Percentiles rank a stretch among this genome's conserved stretches.
These are phyloP conservation scores for Xiphophorus hellerii DNA, from an alignment of 2,113 vertebrate species.

Conservation along the genomic window DNA sequence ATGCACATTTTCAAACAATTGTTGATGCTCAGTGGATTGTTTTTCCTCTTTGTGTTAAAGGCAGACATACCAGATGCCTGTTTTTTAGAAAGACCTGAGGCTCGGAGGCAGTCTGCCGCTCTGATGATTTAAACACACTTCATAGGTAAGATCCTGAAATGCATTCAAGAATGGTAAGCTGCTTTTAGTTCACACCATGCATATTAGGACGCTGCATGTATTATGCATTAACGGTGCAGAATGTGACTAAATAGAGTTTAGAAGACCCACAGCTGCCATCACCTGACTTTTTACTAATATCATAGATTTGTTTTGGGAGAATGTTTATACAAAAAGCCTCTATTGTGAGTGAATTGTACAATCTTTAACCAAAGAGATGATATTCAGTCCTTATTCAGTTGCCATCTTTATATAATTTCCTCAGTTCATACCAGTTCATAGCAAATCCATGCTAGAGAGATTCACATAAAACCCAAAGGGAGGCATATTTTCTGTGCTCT, in stretches of 20 bases:
- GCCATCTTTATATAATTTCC: constrained; percentile 25
- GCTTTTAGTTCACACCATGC: constrained; percentile 1
- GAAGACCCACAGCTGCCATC: constrained; percentile 7
- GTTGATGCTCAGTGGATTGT: neutral
- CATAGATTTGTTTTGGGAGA: constrained; percentile 30
- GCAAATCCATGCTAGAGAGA: constrained; percentile 16
- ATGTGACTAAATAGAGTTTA: constrained; percentile 1
- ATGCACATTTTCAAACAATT: neutral
- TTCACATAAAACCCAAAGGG: constrained; percentile 6
- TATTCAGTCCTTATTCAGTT: constrained; percentile 46
- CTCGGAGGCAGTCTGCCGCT: constrained; percentile 30
- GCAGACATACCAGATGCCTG: constrained; percentile 48
- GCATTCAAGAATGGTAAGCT: neutral
- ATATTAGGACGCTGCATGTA: neutral
- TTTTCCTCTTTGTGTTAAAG: constrained; percentile 9
- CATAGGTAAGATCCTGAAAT: constrained; percentile 54
- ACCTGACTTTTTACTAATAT: neutral
- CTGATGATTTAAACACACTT: constrained; percentile 60
- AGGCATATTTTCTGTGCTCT: constrained; percentile 11
- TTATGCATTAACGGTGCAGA: constrained; percentile 5
- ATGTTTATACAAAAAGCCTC: constrained; percentile 43
- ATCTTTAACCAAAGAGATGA: constrained; percentile 40
- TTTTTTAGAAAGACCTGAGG: constrained; percentile 35
- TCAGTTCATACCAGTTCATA: constrained; percentile 17
- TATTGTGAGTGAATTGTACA: constrained; percentile 44